These are phyloP conservation scores for Orestias chungarensis DNA, from an alignment of 2,797 vertebrate species.

Conservation along the genomic window DNA sequence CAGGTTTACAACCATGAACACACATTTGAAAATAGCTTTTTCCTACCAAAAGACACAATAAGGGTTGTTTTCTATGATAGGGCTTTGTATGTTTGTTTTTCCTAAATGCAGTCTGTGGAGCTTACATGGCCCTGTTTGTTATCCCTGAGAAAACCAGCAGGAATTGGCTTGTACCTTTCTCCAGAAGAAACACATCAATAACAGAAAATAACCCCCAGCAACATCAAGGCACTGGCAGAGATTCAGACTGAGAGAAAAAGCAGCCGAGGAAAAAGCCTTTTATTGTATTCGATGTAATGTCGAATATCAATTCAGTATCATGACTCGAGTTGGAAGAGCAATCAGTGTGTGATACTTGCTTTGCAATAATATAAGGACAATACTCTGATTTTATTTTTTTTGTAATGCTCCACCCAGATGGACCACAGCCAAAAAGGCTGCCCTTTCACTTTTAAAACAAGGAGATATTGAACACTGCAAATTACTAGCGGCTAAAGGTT, in stretches of 20 bases:
- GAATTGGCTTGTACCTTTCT: conserved; percentile 13
- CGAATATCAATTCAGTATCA: conserved; percentile 14
- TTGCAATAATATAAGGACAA: conserved; percentile 26
- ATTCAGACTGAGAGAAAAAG: conserved; percentile 11
- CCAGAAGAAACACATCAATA: conserved; percentile 19
- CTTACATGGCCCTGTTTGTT: neutral
- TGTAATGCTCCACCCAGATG: conserved; percentile 31
- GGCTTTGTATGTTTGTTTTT: conserved; percentile 14
- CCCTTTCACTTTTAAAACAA: conserved; percentile 71
- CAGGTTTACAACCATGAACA: conserved; percentile 9
- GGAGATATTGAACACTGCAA: conserved; percentile 63
- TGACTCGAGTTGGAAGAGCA: conserved; percentile 18
- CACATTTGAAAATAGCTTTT: conserved; percentile 12
- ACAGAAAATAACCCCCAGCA: conserved; percentile 17
- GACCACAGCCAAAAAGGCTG: conserved; percentile 50
- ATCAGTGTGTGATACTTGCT: conserved; percentile 20
- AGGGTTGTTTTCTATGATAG: conserved; percentile 4
- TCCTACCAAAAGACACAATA: neutral
- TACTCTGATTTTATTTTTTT: conserved; percentile 21
- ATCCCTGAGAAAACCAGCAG: conserved; percentile 15
- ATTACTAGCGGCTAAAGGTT: conserved; percentile 70
- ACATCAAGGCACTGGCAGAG: conserved; percentile 2
- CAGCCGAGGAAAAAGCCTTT: conserved; percentile 1
- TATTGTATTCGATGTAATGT: neutral
- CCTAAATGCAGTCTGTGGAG: conserved; percentile 6